Evolutionary conservation across 1,140 invertebrate genomes (phyloP).

Genomic region (Wasmannia auropunctata): DNA sequence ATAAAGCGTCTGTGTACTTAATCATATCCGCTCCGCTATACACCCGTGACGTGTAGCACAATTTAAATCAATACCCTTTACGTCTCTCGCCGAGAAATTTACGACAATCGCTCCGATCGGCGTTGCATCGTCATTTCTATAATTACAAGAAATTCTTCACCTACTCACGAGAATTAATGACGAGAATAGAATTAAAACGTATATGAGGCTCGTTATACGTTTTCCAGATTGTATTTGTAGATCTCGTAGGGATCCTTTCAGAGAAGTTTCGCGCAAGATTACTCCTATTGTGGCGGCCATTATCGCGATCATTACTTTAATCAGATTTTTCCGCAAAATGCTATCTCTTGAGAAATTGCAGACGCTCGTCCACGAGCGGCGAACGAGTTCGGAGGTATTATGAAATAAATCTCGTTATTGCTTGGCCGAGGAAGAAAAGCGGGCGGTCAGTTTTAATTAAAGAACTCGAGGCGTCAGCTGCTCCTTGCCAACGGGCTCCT

Average conservation of each 20-base stretch:
- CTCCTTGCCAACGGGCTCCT: slow-evolving; percentile 76
- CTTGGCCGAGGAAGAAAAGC: slow-evolving; percentile 78
- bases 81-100: slow-evolving; percentile 76
- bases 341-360: slow-evolving; percentile 73
- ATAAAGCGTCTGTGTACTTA: slow-evolving; percentile 14
- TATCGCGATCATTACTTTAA: slow-evolving; percentile 43
- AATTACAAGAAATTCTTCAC: slow-evolving; percentile 30
- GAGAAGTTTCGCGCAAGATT: slow-evolving; percentile 36
- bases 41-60: not conserved
- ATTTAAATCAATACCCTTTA: slow-evolving; percentile 80
- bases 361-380: slow-evolving; percentile 70
- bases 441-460: slow-evolving; percentile 83
- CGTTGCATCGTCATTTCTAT: slow-evolving; percentile 35
- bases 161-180: slow-evolving; percentile 35
- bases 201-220: slow-evolving; percentile 1
- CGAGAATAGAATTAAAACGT: slow-evolving; percentile 28
- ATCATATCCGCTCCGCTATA: not conserved
- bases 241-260: not conserved
- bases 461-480: slow-evolving; percentile 83
- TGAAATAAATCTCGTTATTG: slow-evolving; percentile 83
- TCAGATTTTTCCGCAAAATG: slow-evolving; percentile 59
- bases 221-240: slow-evolving; percentile 40
- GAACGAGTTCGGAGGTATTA: slow-evolving; percentile 77
- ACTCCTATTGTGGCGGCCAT: slow-evolving; percentile 49
- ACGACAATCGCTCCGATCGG: slow-evolving; percentile 75